These are phyloP conservation scores for Tiphia femorata DNA, from an alignment of 2,888 invertebrate genomes.

Conservation along the genomic window DNA sequence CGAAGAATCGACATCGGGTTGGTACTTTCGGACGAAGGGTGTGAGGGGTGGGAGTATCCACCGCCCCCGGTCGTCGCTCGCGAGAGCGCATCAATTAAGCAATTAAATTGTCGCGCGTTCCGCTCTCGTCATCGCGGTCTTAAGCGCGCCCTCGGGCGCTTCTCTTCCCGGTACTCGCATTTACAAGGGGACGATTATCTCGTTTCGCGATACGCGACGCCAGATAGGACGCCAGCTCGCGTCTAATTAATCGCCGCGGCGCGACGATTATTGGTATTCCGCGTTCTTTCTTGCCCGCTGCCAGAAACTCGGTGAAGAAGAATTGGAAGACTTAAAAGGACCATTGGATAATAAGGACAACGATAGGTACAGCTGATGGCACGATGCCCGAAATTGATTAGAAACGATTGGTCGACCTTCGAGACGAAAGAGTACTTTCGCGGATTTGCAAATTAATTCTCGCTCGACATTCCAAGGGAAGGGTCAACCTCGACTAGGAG, in stretches of 20 bases:
- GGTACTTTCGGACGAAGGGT: neutral
- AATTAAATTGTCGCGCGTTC: conserved; percentile 53
- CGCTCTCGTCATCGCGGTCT: conserved; percentile 18
- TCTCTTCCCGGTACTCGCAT: conserved; percentile 10
- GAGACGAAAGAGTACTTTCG: too few relatives aligned
- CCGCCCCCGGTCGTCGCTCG: neutral
- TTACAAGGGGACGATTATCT: conserved; percentile 13
- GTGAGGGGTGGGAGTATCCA: conserved; percentile 8
- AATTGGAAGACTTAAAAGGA: too few relatives aligned
- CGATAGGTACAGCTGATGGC: too few relatives aligned
- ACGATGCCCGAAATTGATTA: too few relatives aligned
- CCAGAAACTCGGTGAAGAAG: too few relatives aligned
- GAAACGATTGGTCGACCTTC: too few relatives aligned
- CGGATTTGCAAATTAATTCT: too few relatives aligned
- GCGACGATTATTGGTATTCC: conserved; percentile 1
- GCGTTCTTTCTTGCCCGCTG: too few relatives aligned
- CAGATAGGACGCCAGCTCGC: conserved; percentile 11
- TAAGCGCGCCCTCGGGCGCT: neutral
- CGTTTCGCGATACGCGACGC: conserved; percentile 6
- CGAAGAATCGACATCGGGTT: conserved; percentile 2
- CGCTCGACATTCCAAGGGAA: too few relatives aligned
- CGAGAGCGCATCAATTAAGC: conserved; percentile 47
- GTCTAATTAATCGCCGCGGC: conserved; percentile 13
- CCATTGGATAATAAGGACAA: too few relatives aligned
- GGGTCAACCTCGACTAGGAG: too few relatives aligned